These are phyloP conservation scores for Eupithecia subumbrata DNA, from an alignment of 2,888 invertebrate species.

Conservation along the genomic window DNA sequence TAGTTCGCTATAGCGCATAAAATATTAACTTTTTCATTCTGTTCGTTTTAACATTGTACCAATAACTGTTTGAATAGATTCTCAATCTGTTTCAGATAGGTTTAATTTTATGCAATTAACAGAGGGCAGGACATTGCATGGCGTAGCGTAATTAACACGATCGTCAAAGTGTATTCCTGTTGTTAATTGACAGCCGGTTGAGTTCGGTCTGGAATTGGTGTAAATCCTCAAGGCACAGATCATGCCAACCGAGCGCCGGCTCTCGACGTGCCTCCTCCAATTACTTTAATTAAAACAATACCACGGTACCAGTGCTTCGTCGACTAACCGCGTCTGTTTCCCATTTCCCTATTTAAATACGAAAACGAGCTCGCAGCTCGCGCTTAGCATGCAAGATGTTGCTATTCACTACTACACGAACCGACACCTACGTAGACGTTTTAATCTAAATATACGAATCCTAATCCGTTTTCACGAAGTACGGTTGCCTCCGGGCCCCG, in stretches of 20 bases:
- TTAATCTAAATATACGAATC: slow-evolving; percentile 48
- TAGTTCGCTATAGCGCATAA: slow-evolving; percentile 42
- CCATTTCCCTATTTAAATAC: slow-evolving; percentile 84
- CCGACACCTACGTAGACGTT: slow-evolving; percentile 56
- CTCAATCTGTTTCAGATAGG: not conserved
- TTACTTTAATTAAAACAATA: slow-evolving; percentile 85
- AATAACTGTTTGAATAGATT: not conserved
- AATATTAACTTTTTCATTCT: slow-evolving; percentile 38
- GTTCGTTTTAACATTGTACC: slow-evolving; percentile 14
- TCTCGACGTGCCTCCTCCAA: slow-evolving; percentile 82
- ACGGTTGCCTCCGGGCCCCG: slow-evolving; percentile 33
- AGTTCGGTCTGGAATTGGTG: slow-evolving; percentile 79
- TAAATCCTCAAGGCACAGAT: slow-evolving; percentile 83
- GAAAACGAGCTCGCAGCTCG: slow-evolving; percentile 79
- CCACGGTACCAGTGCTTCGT: slow-evolving; percentile 79
- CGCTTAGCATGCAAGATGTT: slow-evolving; percentile 79
- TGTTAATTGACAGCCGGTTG: slow-evolving; percentile 78
- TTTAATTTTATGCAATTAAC: slow-evolving; percentile 34
- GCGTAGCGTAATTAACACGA: slow-evolving; percentile 48
- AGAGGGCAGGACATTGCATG: slow-evolving; percentile 26
- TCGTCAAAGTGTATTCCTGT: slow-evolving; percentile 60
- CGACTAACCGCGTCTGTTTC: slow-evolving; percentile 82
- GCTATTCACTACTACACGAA: slow-evolving; percentile 66
- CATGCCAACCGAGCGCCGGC: slow-evolving; percentile 77
- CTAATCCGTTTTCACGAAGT: slow-evolving; percentile 46